Evolutionary conservation across 2,113 vertebrate species (phyloP), one percentile per base, ranked within the genome.

Genomic region (Ascaphus truei): DNA sequence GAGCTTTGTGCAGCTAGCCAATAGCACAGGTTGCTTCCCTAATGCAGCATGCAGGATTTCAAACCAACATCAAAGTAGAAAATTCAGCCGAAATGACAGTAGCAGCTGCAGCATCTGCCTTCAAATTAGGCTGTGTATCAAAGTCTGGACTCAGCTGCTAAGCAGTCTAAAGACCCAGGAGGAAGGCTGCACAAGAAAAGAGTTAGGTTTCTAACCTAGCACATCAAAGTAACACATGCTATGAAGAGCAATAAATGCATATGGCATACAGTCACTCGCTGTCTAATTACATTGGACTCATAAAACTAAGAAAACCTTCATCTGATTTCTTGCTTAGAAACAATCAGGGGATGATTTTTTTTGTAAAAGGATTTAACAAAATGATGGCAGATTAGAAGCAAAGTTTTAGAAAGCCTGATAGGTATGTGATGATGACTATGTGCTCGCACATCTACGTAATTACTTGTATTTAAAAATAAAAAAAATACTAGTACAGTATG

Each of bases 81-180:
- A 82, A 84, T 88, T 91, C 87, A 89, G 88, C 85, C 88, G 87
- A 92, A 94, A 94, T 92, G 81, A 93, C 88, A 93, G 91, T 90
- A 91, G 91, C 93, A 91, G 91, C 93, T 94, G 94, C 94, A 97
- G 94, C 92, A 92, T 92, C 90, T 83, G 86, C 89, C 90, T 90
- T 84, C 83, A 92, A 89, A 90, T 93, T 89, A 93, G 92, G 89
- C 89, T 85, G 85, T 85, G 93, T 90, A 92, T 93, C 90, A 92
- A 94, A 92, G 91, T 90, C 92, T 91, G 92, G 80, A 88, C 92
- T 94, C 93, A 92, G 96, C 93, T 92, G 93, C 86, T 90, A 88
- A 93, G 85, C 92, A 85, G 88, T 75, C 93, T 95, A 93, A 94
- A 95, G 92, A 93, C 92, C 84, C 93, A 92, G 92, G 89, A 93